Base-by-base conservation (phyloP, 2,888 invertebrate genomes). In the Ectobius pallidus region DNA sequence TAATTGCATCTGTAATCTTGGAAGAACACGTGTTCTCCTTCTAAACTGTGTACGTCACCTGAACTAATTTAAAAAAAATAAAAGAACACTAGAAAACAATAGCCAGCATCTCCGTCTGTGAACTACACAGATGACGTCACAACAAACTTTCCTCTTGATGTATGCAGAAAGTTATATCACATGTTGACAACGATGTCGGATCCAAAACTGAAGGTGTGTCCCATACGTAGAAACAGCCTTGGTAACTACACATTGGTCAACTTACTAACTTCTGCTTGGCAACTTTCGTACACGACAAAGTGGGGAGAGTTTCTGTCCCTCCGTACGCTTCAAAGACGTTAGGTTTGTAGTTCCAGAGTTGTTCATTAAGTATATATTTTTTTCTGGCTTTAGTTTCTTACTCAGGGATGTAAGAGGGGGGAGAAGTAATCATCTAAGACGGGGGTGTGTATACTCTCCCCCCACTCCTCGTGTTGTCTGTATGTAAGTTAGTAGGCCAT, bases 381-480 rank as follows among this genome's bases (percentile, higher is more conserved):
- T 30, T 58, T 30, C n/a, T 58, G 30, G 16, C 32, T 30, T 58
- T 30, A 30, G 30, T 58, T 25, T n/a, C 2, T 7, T 20, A 52
- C 25, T 25, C 16, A 30, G 58, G 22, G 58, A 27, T 55, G 42
- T 39, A 18, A 58, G 58, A 34, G 32, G 58, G n/a, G n/a, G 42
- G 69, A 30, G 22, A 16, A 49, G 68, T 55, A 58, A 58, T 69
- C 39, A 58, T n/a, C 25, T 39, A 49, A n/a, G 71, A 71, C 34
- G 71, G 71, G 63, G 71, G 71, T 65, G 71, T 71, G 58, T 46
- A 18, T 32, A 22, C 20, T 34, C 34, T 1, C 71, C 63, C 25
- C 18, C 14, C 61, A 20, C 70, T 30, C 32, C 62, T 39, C 18
- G 1, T 55, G 0, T 1, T 0, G 0, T 34, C 34, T 42, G 42